A percentile compares a stretch with the other conserved stretches of the same genome.
phyloP scores from a whole-genome alignment of 1,140 invertebrate genomes.

The Cydia amplana region DNA sequence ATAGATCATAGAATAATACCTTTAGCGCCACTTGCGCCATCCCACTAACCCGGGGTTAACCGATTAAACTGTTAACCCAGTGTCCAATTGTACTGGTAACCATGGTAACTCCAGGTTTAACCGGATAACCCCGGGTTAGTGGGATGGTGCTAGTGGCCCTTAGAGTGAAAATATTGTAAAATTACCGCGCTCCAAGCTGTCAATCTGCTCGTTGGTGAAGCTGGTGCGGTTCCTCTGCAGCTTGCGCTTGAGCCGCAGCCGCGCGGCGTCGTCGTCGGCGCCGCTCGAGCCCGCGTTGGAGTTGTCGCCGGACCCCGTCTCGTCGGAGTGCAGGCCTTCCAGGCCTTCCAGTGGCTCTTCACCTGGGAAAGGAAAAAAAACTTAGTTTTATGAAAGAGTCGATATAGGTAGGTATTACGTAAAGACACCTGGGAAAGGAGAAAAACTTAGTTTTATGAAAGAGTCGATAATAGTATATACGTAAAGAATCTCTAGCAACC shows the following conservation, averaged over 20 bases:
- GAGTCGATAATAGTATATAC: too few species aligned
- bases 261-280: conserved; percentile 91
- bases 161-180: too few species aligned
- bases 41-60: too few species aligned
- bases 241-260: conserved; percentile 96
- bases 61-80: too few species aligned
- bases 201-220: conserved; percentile 99
- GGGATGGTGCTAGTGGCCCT: too few species aligned
- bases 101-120: too few species aligned
- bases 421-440: conserved; percentile 50
- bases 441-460: background rate
- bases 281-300: conserved; percentile 89
- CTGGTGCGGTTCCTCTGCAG: conserved; percentile 98
- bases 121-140: too few species aligned
- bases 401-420: too few species aligned
- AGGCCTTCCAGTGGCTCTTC: conserved; percentile 75
- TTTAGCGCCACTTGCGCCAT: too few species aligned
- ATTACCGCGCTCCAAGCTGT: conserved; percentile 97
- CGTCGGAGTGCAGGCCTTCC: conserved; percentile 86
- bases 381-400: background rate
- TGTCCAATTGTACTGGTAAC: too few species aligned
- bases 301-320: conserved; percentile 88
- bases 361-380: conserved; percentile 42
- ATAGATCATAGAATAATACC: too few species aligned
- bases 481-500: background rate